Evolutionary conservation across 2,113 vertebrate species (phyloP).

Genomic region (Thinocorus orbignyianus): DNA sequence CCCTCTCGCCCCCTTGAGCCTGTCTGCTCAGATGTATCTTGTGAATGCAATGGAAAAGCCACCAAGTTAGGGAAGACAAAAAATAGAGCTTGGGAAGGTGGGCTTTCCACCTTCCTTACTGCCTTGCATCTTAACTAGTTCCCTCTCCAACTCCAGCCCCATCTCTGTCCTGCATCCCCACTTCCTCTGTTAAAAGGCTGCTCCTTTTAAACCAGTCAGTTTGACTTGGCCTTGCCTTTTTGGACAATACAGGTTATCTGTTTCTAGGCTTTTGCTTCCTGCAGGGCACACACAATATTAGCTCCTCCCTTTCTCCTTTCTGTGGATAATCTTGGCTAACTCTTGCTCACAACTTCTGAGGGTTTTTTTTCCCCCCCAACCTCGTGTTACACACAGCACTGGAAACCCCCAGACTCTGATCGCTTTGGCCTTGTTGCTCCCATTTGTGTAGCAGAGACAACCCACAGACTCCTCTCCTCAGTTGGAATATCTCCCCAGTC

Average conservation of each 20-base stretch:
- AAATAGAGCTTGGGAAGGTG: constrained; percentile 9
- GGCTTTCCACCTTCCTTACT: not conserved
- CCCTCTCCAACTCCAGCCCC: not conserved
- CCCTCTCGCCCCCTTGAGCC: not conserved
- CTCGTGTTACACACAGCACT: not conserved
- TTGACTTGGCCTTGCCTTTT: constrained; percentile 23
- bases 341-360: not conserved
- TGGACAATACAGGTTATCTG: constrained; percentile 3
- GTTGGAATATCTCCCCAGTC: not conserved
- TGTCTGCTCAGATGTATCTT: constrained; percentile 43
- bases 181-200: constrained; percentile 1
- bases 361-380: not conserved
- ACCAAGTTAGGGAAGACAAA: constrained; percentile 25
- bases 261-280: constrained; percentile 10
- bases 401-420: not conserved
- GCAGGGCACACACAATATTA: not conserved
- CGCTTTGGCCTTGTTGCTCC: not conserved
- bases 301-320: not conserved
- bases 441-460: not conserved
- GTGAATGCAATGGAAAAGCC: constrained; percentile 58
- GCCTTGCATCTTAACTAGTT: not conserved
- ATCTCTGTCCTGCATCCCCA: not conserved
- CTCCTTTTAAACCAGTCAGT: not conserved
- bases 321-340: not conserved
- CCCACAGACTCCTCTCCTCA: not conserved